Conservation (phyloP, 2,888 invertebrate species). For the Aspidapion aeneum region DNA sequence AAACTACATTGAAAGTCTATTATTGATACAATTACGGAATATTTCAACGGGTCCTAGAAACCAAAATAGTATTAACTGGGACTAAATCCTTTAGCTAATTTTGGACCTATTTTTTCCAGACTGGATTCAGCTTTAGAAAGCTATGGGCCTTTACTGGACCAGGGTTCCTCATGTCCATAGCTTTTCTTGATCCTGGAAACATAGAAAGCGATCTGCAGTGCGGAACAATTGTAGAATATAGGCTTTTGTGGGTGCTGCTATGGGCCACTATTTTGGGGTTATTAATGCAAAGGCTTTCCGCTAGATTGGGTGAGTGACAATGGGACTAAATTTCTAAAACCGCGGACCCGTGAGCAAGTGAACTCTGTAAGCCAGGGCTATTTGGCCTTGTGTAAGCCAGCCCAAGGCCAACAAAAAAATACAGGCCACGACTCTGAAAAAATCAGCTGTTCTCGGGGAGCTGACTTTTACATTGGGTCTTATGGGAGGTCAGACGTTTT, state of each 20-base stretch:
- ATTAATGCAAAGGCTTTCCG: constrained; percentile 72
- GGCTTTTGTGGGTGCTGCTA: constrained; percentile 82
- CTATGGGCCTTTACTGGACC: constrained; percentile 94
- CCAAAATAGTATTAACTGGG: neutral
- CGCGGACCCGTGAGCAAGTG: too few relatives aligned
- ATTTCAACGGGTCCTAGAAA: too few relatives aligned
- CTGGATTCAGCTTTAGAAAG: constrained; percentile 74
- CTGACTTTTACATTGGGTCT: too few relatives aligned
- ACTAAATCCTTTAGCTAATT: neutral
- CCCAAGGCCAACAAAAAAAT: too few relatives aligned
- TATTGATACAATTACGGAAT: too few relatives aligned
- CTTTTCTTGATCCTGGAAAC: constrained; percentile 89
- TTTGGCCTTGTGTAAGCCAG: too few relatives aligned
- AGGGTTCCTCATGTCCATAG: constrained; percentile 91
- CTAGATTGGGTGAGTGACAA: constrained; percentile 44
- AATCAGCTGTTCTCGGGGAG: too few relatives aligned
- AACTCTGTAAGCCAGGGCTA: too few relatives aligned
- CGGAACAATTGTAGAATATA: constrained; percentile 76
- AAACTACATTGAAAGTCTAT: too few relatives aligned
- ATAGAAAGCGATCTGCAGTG: constrained; percentile 89
- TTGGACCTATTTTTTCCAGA: constrained; percentile 24
- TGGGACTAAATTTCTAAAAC: too few relatives aligned
- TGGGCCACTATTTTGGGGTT: constrained; percentile 82
- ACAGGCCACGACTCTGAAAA: too few relatives aligned
- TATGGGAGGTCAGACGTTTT: too few relatives aligned